Evolutionary conservation across 1,140 invertebrate species (phyloP), one percentile per base, ranked within the genome.

Genomic region (Psilanteris sp.): DNA sequence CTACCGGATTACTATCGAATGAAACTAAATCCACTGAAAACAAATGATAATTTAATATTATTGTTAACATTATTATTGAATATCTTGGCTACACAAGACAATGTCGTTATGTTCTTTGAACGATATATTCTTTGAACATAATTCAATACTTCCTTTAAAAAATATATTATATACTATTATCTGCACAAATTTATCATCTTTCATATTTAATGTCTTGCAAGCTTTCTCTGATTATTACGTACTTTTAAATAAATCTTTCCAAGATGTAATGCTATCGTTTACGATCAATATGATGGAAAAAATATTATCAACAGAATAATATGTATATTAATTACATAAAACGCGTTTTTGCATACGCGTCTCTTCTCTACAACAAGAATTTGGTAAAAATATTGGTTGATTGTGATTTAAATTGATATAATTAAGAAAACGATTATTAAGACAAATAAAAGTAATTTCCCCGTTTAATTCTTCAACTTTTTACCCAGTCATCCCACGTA

Each of bases 61-160:
- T 70, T 41, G 36, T 57, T 13, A 50, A 70, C 43, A 70, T 10
- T 36, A 8, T 39, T 8, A 8, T 29, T 11, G 24, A 46, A 10
- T 48, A 26, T 32, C 39, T 31, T 22, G 43, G 31, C 15, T 36
- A 14, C 27, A 8, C 11, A 24, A 68, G 15, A 29, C 24, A 57
- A 57, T 48, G n/a, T 2, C 20, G n/a, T n/a, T n/a, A 59, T 52
- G 22, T 59, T 52, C 26, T 43, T 3, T 68, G 64, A 68, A 57
- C 3, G 7, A 16, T n/a, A 5, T 24, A 43, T 61, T 71, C 55
- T 18, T 34, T 59, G 54, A 70, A 52, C 6, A 32, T n/a, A 59
- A 70, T 6, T 50, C 50, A 59, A 70, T 59, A 59, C 29, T 52
- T 59, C 52, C 27, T 48, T 39, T 57, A 11, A 52, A 71, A 61